These are phyloP conservation scores for Rhimphoctona megacephalus DNA, from an alignment of 2,888 invertebrate genomes.

Conservation along the genomic window DNA sequence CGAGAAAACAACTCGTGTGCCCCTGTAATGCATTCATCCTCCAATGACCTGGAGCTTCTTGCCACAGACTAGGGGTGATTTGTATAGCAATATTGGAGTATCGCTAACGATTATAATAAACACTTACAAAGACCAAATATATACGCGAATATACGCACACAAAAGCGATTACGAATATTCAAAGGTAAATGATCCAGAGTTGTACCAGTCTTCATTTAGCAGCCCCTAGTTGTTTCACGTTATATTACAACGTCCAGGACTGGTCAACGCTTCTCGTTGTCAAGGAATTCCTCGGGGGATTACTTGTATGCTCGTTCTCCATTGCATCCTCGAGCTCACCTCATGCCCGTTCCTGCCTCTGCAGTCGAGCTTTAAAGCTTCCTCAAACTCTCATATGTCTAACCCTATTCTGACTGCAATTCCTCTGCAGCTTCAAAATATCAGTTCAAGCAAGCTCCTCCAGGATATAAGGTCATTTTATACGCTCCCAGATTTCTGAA, in stretches of 20 bases:
- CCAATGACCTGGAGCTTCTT: conserved; percentile 60
- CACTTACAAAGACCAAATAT: conserved; percentile 58
- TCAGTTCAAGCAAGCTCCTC: conserved; percentile 1
- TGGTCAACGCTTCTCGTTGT: conserved; percentile 18
- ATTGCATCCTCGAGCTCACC: background rate
- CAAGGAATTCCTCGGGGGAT: conserved; percentile 39
- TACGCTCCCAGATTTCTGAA: conserved; percentile 20
- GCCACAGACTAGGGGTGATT: conserved; percentile 60
- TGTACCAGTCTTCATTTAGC: conserved; percentile 23
- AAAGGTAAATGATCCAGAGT: conserved; percentile 48
- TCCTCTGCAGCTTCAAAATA: conserved; percentile 1
- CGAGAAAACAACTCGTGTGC: conserved; percentile 63
- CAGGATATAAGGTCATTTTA: conserved; percentile 17
- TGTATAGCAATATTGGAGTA: conserved; percentile 69
- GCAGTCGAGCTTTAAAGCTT: conserved; percentile 24
- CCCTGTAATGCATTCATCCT: conserved; percentile 64
- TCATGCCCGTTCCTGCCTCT: background rate
- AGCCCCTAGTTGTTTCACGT: conserved; percentile 10
- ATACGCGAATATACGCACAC: conserved; percentile 21
- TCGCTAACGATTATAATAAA: conserved; percentile 78
- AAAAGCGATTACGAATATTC: conserved; percentile 59
- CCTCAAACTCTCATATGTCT: conserved; percentile 4
- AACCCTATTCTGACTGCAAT: conserved; percentile 14
- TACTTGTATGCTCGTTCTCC: conserved; percentile 25
- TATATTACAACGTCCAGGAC: conserved; percentile 1